These are phyloP conservation scores for Merodon equestris DNA, from an alignment of 2,888 invertebrate species.

Conservation along the genomic window DNA sequence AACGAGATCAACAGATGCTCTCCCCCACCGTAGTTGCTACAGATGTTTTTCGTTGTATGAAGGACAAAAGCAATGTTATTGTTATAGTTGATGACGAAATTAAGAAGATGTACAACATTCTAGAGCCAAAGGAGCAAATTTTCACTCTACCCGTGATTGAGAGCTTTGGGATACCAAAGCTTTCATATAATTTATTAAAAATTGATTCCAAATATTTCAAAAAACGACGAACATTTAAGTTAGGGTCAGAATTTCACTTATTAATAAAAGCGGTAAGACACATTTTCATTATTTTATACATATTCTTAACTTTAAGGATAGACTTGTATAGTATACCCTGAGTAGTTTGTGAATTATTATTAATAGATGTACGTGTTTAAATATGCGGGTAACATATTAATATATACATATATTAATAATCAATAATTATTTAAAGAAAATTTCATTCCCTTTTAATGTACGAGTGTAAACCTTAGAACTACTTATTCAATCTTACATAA, in stretches of 20 bases:
- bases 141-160: constrained; percentile 31
- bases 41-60: constrained; percentile 73
- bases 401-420: too few relatives aligned
- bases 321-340: too few relatives aligned
- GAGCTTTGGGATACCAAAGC: constrained; percentile 46
- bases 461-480: too few relatives aligned
- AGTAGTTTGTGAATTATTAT: too few relatives aligned
- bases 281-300: not conserved
- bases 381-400: too few relatives aligned
- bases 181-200: constrained; percentile 72
- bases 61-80: constrained; percentile 71
- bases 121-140: constrained; percentile 29
- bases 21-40: constrained; percentile 72
- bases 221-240: constrained; percentile 69
- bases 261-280: constrained; percentile 73
- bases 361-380: too few relatives aligned
- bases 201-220: constrained; percentile 70
- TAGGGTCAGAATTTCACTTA: constrained; percentile 72
- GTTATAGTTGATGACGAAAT: constrained; percentile 73
- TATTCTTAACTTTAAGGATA: too few relatives aligned
- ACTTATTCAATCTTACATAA: too few relatives aligned
- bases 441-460: too few relatives aligned
- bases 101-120: constrained; percentile 59
- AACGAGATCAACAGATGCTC: constrained; percentile 72
- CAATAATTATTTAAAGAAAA: too few relatives aligned